These are phyloP conservation scores for Pachyseris speciosa DNA, from an alignment of 64 coral and sea anemone genomes.

Conservation along the genomic window DNA sequence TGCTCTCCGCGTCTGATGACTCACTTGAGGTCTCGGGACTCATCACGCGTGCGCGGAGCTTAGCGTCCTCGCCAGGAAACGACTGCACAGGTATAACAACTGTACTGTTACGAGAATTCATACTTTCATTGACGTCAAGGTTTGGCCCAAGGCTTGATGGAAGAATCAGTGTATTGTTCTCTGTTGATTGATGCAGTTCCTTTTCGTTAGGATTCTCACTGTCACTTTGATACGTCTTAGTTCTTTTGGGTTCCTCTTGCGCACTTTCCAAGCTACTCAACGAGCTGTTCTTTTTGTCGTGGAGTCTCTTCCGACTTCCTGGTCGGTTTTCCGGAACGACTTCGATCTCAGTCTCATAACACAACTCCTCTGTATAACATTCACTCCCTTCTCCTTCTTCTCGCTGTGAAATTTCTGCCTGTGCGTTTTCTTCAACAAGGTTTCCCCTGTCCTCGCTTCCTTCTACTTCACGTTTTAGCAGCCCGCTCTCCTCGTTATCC, in stretches of 20 bases:
- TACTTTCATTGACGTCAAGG: constrained; percentile 29
- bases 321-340: background rate
- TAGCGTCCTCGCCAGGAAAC: constrained; percentile 36
- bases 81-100: constrained; percentile 31
- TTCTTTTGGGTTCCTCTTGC: background rate
- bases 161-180: background rate
- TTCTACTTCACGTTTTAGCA: background rate
- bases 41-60: background rate
- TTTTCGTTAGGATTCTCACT: background rate
- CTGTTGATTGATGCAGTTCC: background rate
- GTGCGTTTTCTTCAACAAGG: background rate
- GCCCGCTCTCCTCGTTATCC: background rate
- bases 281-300: background rate
- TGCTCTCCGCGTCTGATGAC: constrained; percentile 71
- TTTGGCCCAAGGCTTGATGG: background rate
- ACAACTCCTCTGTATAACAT: constrained; percentile 16
- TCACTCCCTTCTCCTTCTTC: constrained; percentile 40
- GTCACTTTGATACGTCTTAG: background rate
- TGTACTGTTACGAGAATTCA: constrained; percentile 21
- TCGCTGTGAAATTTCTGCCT: background rate
- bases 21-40: constrained; percentile 22
- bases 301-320: constrained; percentile 14
- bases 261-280: background rate
- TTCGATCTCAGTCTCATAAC: constrained; percentile 40
- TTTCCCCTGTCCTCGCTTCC: constrained; percentile 21